Evolutionary conservation across 1,140 invertebrate genomes (phyloP).

Genomic region (Eriocheir sinensis): DNA sequence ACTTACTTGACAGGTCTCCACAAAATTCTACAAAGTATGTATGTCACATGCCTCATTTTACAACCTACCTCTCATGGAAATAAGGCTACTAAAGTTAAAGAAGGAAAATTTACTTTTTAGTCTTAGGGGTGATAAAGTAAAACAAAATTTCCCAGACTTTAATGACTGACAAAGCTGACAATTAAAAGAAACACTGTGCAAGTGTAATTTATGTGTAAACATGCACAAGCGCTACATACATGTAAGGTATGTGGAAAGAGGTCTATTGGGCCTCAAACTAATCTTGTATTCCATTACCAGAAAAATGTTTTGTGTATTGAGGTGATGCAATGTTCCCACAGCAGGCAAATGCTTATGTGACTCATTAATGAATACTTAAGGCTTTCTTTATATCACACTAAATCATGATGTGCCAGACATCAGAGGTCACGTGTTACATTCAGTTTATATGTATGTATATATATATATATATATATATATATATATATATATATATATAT

Average conservation of each 20-base stretch:
- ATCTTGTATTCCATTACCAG: neutral
- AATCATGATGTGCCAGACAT: too few species aligned
- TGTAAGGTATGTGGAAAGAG: neutral
- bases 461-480: neutral
- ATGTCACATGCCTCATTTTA: too few species aligned
- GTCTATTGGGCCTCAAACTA: neutral
- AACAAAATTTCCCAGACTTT: neutral
- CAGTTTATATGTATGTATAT: neutral
- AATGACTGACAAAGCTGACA: neutral
- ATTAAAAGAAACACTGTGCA: neutral
- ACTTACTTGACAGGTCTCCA: too few species aligned
- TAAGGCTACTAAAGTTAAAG: too few species aligned
- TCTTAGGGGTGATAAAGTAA: too few species aligned
- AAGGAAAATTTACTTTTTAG: too few species aligned
- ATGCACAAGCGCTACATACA: conserved; percentile 23
- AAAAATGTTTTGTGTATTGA: neutral
- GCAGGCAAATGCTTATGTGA: neutral
- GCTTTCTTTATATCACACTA: neutral
- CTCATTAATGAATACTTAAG: neutral
- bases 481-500: too few species aligned
- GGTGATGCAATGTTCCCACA: neutral
- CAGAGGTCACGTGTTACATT: too few species aligned
- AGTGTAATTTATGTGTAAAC: neutral
- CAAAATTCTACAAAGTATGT: too few species aligned
- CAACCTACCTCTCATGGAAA: too few species aligned